Conservation (phyloP, 2,888 invertebrate genomes). For the Tinea trinotella region DNA sequence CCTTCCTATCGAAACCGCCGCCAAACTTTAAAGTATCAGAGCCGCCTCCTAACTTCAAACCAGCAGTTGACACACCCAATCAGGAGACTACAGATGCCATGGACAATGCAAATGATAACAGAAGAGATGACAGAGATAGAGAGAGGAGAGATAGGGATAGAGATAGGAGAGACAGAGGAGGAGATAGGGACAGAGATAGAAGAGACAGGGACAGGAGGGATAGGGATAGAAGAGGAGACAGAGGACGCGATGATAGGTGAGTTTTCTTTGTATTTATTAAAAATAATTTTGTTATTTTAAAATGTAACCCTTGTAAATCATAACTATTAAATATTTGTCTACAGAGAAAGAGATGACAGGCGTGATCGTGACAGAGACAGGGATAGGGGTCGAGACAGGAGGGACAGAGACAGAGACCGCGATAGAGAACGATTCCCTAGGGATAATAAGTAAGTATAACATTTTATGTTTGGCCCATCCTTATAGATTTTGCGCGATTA, state of each 20-base stretch:
- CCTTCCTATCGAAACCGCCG: constrained; percentile 63
- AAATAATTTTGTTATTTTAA: no score
- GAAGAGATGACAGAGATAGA: constrained; percentile 35
- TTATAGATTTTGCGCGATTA: no score
- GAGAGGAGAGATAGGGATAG: constrained; percentile 32
- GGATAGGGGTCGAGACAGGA: constrained; percentile 26
- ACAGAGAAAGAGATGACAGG: constrained; percentile 30
- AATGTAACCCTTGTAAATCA: no score
- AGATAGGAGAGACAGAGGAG: constrained; percentile 29
- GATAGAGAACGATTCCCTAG: constrained; percentile 27
- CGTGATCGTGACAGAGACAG: constrained; percentile 35
- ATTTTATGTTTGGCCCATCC: background rate
- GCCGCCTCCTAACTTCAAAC: constrained; percentile 45
- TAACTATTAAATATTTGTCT: background rate
- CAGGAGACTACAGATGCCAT: constrained; percentile 28
- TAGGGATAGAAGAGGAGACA: constrained; percentile 19
- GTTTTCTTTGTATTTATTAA: background rate
- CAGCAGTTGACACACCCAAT: background rate
- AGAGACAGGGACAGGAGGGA: constrained; percentile 24
- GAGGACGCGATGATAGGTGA: background rate
- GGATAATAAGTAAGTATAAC: background rate
- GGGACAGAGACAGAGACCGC: constrained; percentile 29
- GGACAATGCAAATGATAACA: constrained; percentile 26
- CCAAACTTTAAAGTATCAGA: constrained; percentile 60
- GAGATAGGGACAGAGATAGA: constrained; percentile 28